These are phyloP conservation scores for Oxytorus armatus DNA, from an alignment of 2,888 invertebrate genomes.

Conservation along the genomic window DNA sequence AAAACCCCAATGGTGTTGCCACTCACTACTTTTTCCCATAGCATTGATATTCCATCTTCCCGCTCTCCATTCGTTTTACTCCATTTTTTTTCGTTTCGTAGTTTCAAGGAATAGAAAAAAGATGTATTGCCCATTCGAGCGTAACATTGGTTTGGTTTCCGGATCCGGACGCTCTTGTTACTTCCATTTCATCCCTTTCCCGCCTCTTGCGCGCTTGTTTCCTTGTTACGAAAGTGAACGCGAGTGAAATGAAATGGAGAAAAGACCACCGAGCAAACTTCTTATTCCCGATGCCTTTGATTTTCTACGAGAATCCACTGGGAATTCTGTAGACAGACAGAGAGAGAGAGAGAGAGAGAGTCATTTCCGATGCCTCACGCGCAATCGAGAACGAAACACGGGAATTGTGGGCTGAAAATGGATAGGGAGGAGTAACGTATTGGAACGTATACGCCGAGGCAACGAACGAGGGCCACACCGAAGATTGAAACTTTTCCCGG, in stretches of 20 bases:
- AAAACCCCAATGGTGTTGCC: no score
- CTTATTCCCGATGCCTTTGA: constrained; percentile 75
- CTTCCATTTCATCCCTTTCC: constrained; percentile 37
- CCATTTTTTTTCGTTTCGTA: constrained; percentile 31
- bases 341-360: constrained; percentile 32
- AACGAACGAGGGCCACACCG: constrained; percentile 72
- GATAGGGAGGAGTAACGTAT: constrained; percentile 18
- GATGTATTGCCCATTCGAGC: constrained; percentile 63
- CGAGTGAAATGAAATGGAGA: constrained; percentile 32
- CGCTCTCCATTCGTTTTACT: constrained; percentile 25
- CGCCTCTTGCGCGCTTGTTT: background rate
- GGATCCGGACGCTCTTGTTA: background rate
- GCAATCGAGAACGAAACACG: constrained; percentile 48
- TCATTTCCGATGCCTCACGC: constrained; percentile 3
- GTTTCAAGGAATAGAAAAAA: constrained; percentile 54
- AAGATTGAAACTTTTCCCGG: constrained; percentile 80
- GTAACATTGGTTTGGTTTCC: constrained; percentile 68
- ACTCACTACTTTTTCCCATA: no score
- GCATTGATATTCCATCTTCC: constrained; percentile 3
- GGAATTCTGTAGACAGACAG: constrained; percentile 64
- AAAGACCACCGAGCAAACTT: constrained; percentile 71
- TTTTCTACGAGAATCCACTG: constrained; percentile 73
- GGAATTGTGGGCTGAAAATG: constrained; percentile 21
- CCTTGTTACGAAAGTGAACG: constrained; percentile 34
- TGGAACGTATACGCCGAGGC: constrained; percentile 46